These are phyloP conservation scores for Drosophila prosaltans DNA, from an alignment of 1,140 invertebrate genomes.

Conservation along the genomic window DNA sequence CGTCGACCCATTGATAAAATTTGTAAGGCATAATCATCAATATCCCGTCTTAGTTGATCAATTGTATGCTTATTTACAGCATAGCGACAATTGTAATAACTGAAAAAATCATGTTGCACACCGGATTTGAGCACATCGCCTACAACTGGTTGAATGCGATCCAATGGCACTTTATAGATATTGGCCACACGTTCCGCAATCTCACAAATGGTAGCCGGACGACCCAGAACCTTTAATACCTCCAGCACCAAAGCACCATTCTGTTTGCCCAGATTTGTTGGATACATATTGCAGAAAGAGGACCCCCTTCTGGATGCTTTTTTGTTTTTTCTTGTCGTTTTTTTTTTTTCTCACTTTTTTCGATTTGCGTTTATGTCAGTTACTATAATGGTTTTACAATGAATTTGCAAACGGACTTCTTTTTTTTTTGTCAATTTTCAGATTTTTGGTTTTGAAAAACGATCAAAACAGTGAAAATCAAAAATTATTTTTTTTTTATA, in stretches of 20 bases:
- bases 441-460: not conserved
- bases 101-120: constrained; percentile 48
- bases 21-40: constrained; percentile 61
- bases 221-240: constrained; percentile 62
- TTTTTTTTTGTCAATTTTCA: not conserved
- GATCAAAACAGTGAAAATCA: not conserved
- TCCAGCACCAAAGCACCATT: constrained; percentile 65
- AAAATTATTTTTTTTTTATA: not conserved
- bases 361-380: not conserved
- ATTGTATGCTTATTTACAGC: constrained; percentile 46
- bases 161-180: constrained; percentile 50
- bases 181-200: constrained; percentile 54
- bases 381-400: not conserved
- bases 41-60: constrained; percentile 59
- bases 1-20: constrained; percentile 38
- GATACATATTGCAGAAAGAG: constrained; percentile 49
- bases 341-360: constrained; percentile 6
- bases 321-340: constrained; percentile 18
- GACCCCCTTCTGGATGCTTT: not conserved
- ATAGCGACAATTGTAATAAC: constrained; percentile 40
- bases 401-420: not conserved
- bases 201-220: constrained; percentile 57
- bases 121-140: constrained; percentile 52
- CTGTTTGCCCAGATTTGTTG: constrained; percentile 64
- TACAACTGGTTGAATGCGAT: constrained; percentile 58